A percentile compares a stretch with the other conserved stretches of the same genome.
phyloP scores from a whole-genome alignment of 2,113 vertebrate genomes.

The Erythrolamprus reginae region DNA sequence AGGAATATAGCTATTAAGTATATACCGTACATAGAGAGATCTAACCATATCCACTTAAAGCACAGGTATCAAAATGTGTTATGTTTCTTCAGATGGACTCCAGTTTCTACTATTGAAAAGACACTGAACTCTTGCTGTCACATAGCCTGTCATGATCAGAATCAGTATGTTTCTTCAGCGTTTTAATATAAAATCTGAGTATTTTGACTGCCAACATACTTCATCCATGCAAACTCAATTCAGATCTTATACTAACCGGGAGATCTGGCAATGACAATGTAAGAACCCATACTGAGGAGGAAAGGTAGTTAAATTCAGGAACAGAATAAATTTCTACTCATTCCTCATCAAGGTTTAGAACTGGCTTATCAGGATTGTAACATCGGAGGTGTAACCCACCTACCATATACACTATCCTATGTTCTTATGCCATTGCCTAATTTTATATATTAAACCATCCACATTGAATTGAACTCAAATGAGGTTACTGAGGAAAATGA shows the following conservation, averaged over 20 bases:
- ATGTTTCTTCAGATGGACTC: neutral
- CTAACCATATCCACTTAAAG: neutral
- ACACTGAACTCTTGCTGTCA: no score
- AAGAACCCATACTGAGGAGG: neutral
- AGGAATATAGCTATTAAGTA: neutral
- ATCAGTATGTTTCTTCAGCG: neutral
- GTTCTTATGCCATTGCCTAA: neutral
- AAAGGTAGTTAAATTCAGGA: neutral
- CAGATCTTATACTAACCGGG: neutral
- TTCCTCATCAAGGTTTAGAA: neutral
- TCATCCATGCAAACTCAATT: neutral
- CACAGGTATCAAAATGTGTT: neutral
- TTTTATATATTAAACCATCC: neutral
- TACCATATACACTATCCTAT: neutral
- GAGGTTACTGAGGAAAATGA: neutral
- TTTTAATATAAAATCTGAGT: neutral
- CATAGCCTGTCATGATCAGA: neutral
- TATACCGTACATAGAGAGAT: neutral
- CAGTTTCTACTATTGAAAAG: neutral
- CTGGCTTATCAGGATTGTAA: neutral
- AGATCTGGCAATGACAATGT: neutral
- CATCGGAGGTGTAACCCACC: neutral
- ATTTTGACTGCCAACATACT: neutral
- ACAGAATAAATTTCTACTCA: neutral
- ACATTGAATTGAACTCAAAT: neutral